Evolutionary conservation across 2,797 vertebrate genomes (phyloP).

Genomic region (Phyllotis vaccarum): DNA sequence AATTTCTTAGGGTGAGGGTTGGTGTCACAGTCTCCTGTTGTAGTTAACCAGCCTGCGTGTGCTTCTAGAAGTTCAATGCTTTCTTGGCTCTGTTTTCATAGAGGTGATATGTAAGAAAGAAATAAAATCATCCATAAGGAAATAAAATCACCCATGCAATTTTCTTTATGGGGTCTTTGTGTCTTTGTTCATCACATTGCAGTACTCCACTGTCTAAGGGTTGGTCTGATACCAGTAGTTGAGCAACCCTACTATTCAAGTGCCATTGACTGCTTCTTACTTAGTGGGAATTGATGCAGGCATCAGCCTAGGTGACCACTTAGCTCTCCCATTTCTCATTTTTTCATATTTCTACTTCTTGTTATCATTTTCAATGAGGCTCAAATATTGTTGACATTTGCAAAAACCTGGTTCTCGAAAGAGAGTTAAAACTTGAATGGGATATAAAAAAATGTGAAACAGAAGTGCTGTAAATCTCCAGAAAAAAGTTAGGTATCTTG

Average conservation of each 20-base stretch:
- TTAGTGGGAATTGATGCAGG: not conserved
- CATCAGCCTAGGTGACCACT: not conserved
- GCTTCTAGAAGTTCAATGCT: not conserved
- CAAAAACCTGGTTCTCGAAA: slow-evolving; percentile 7
- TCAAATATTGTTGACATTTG: not conserved
- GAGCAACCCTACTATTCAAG: not conserved
- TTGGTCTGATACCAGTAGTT: not conserved
- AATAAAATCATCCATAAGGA: not conserved
- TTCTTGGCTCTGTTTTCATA: not conserved
- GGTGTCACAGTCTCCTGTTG: too few relatives aligned
- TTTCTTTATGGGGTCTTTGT: not conserved
- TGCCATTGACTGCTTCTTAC: not conserved
- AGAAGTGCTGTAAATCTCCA: not conserved
- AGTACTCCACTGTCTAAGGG: too few relatives aligned
- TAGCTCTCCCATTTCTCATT: not conserved
- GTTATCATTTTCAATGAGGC: not conserved
- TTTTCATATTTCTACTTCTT: slow-evolving; percentile 26
- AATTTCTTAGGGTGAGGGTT: not conserved
- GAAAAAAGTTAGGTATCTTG: not conserved
- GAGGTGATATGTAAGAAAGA: not conserved
- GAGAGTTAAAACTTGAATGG: slow-evolving; percentile 31
- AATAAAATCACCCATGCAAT: not conserved
- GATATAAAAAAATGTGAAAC: not conserved
- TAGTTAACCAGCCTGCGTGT: not conserved
- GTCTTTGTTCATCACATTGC: too few relatives aligned